phyloP scores from a whole-genome alignment of 2,797 vertebrate species.

The Hydrophis major region DNA sequence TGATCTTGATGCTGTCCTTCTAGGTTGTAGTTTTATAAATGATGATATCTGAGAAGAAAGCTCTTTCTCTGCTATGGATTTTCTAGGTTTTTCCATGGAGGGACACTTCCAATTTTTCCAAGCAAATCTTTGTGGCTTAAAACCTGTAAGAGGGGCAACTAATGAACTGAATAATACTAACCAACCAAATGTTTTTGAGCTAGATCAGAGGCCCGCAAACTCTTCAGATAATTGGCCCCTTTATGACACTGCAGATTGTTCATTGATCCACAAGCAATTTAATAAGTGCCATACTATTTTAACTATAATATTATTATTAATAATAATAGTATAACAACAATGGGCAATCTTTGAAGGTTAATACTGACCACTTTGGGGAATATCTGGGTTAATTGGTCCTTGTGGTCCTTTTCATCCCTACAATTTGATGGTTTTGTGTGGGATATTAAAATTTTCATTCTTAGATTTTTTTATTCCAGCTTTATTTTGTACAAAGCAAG shows the following conservation, averaged over 20 bases:
- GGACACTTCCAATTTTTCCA: conserved; percentile 65
- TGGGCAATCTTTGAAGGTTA: neutral
- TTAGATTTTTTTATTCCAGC: neutral
- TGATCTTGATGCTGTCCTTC: conserved; percentile 2
- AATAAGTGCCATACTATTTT: neutral
- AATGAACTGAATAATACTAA: neutral
- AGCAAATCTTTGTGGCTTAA: conserved; percentile 52
- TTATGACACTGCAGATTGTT: neutral
- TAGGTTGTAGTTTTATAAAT: neutral
- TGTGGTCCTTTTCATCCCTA: neutral
- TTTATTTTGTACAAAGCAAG: neutral
- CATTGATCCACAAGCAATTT: neutral
- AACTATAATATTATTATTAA: neutral
- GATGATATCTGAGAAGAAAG: neutral
- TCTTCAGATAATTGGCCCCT: neutral
- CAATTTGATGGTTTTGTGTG: neutral
- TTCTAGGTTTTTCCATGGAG: conserved; percentile 30
- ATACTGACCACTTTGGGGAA: neutral
- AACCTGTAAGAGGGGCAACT: conserved; percentile 46
- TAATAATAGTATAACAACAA: neutral
- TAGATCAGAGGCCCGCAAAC: neutral
- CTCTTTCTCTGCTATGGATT: conserved; percentile 23
- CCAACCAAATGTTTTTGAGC: neutral
- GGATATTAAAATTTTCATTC: neutral
- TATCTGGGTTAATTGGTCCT: neutral